These are phyloP conservation scores for Callocephalon fimbriatum DNA, from an alignment of 2,113 vertebrate genomes.

Conservation along the genomic window DNA sequence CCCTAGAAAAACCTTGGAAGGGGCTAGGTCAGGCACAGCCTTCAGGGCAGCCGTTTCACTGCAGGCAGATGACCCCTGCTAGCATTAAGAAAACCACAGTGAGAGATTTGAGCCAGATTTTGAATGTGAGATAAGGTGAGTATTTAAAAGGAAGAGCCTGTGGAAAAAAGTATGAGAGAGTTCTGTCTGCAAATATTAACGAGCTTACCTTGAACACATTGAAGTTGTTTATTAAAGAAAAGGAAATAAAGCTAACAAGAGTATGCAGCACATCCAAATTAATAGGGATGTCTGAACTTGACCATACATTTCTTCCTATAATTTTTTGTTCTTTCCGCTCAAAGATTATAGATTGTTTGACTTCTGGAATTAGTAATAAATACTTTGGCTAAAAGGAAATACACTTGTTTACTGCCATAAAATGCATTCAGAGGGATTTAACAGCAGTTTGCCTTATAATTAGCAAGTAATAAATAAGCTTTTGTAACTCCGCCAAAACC, in stretches of 20 bases:
- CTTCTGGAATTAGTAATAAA: background rate
- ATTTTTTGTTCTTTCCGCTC: background rate
- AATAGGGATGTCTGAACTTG: background rate
- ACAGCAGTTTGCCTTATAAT: background rate
- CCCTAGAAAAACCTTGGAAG: background rate
- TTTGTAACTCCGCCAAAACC: background rate
- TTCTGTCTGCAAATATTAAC: background rate
- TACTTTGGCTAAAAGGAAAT: background rate
- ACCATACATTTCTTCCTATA: fast-evolving
- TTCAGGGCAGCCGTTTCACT: background rate
- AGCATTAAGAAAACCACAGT: background rate
- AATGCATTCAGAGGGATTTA: background rate
- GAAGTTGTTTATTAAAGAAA: background rate
- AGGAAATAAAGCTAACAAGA: background rate
- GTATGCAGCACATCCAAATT: background rate
- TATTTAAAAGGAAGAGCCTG: background rate
- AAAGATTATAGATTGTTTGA: background rate
- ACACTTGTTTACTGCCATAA: background rate
- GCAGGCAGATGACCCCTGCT: background rate
- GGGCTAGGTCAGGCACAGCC: background rate
- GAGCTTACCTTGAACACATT: background rate
- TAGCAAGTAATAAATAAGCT: background rate
- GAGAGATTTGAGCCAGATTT: background rate
- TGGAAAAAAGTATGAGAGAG: background rate
- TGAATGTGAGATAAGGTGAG: background rate